Conservation (phyloP, 2,888 invertebrate species). For the Omphaloscelis lunosa region DNA sequence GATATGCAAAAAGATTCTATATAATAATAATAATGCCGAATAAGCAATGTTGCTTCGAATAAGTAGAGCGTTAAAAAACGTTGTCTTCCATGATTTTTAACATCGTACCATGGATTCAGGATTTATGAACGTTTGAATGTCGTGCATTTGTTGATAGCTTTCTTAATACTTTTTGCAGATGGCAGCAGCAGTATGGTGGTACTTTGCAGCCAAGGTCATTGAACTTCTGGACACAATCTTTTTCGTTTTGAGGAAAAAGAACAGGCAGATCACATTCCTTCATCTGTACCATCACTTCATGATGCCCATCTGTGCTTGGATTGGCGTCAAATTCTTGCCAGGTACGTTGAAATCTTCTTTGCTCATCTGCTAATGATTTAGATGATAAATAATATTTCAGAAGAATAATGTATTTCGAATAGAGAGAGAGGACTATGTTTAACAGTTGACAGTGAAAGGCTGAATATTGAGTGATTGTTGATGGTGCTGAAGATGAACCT, state of each 20-base stretch:
- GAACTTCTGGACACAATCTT: slow-evolving; percentile 96
- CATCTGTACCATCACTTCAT: slow-evolving; percentile 97
- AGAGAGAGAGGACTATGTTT: background rate
- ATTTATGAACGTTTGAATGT: too few species aligned
- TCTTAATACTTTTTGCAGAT: slow-evolving; percentile 81
- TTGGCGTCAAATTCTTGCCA: slow-evolving; percentile 94
- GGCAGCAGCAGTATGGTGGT: slow-evolving; percentile 94
- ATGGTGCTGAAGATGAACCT: background rate
- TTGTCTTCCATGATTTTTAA: background rate
- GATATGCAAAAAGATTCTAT: too few species aligned
- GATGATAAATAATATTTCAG: background rate
- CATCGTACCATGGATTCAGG: background rate
- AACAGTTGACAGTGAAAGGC: background rate
- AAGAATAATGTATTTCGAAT: background rate
- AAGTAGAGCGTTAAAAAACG: background rate
- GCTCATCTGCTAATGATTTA: too few species aligned
- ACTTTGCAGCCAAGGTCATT: slow-evolving; percentile 94
- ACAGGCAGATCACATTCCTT: slow-evolving; percentile 96
- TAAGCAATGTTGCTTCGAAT: background rate
- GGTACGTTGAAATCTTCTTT: slow-evolving; percentile 82
- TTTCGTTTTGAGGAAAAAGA: slow-evolving; percentile 97
- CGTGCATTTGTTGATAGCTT: background rate
- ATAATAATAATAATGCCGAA: background rate
- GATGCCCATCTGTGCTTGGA: slow-evolving; percentile 95
- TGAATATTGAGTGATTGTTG: background rate